phyloP scores from a whole-genome alignment of 2,888 invertebrate species.

The Lepidochitona cinerea region DNA sequence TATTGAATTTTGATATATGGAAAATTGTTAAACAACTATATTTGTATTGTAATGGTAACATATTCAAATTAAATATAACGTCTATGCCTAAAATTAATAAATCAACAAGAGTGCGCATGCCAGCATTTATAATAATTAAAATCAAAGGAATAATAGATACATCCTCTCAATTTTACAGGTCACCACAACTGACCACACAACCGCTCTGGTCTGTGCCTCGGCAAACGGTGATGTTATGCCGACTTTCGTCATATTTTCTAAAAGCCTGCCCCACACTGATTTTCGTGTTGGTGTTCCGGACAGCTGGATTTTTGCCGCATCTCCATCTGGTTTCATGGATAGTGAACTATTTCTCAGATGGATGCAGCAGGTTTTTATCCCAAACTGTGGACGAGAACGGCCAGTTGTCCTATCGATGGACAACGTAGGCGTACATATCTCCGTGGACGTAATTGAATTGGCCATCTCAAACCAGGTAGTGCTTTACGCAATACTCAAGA shows the following conservation, averaged over 20 bases:
- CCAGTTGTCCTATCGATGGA: not conserved
- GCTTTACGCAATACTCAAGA: too few relatives aligned
- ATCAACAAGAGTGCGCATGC: too few relatives aligned
- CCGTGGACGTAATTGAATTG: not conserved
- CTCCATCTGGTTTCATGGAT: not conserved
- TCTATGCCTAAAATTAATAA: too few relatives aligned
- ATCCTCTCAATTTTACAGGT: too few relatives aligned
- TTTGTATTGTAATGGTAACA: too few relatives aligned
- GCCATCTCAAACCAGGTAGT: not conserved
- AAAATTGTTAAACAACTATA: too few relatives aligned
- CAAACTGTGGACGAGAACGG: not conserved
- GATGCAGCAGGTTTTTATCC: not conserved
- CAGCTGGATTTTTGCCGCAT: not conserved
- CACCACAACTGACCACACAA: not conserved
- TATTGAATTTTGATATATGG: too few relatives aligned
- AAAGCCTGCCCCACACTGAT: not conserved
- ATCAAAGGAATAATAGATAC: too few relatives aligned
- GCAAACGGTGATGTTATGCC: not conserved
- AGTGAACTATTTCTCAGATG: not conserved
- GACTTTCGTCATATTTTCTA: not conserved
- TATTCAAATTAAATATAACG: too few relatives aligned
- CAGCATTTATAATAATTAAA: too few relatives aligned
- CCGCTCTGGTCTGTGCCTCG: not conserved
- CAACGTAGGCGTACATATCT: not conserved
- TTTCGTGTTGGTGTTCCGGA: not conserved